A percentile compares a stretch with the other conserved stretches of the same genome.
phyloP scores from a whole-genome alignment of 2,888 invertebrate species.

The Tetanocera ferruginea region DNA sequence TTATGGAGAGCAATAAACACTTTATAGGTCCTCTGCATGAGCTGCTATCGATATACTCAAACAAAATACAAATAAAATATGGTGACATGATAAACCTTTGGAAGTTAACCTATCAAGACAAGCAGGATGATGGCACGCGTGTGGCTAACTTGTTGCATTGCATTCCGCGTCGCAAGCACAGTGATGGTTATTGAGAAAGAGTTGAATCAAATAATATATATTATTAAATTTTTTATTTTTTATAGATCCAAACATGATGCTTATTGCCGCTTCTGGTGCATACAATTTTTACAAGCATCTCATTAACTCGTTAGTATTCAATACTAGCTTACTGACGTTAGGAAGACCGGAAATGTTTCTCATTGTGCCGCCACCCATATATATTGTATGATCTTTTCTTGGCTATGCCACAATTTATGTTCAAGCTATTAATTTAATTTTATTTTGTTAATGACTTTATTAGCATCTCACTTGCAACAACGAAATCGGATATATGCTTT shows the following conservation, averaged over 20 bases:
- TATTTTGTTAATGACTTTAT: slow-evolving; percentile 51
- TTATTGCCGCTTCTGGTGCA: slow-evolving; percentile 71
- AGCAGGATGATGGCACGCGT: slow-evolving; percentile 73
- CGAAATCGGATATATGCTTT: slow-evolving; percentile 71
- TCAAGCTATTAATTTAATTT: background rate
- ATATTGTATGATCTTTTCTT: slow-evolving; percentile 72
- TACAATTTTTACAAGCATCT: slow-evolving; percentile 75
- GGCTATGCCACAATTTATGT: background rate
- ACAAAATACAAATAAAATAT: slow-evolving; percentile 61
- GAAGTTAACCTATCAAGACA: slow-evolving; percentile 74
- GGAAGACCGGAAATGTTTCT: slow-evolving; percentile 78
- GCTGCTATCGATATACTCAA: slow-evolving; percentile 56
- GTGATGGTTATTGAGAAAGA: slow-evolving; percentile 67
- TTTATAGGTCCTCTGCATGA: slow-evolving; percentile 71
- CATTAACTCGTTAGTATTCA: slow-evolving; percentile 74
- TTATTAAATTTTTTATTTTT: slow-evolving; percentile 67
- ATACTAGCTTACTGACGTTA: slow-evolving; percentile 72
- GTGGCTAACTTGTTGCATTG: slow-evolving; percentile 72
- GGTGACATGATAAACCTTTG: slow-evolving; percentile 75
- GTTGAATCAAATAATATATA: background rate
- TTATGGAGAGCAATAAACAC: slow-evolving; percentile 74
- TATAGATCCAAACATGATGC: slow-evolving; percentile 74
- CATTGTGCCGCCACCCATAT: slow-evolving; percentile 74
- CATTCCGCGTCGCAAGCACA: slow-evolving; percentile 70
- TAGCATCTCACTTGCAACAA: slow-evolving; percentile 74